These are phyloP conservation scores for Stichopus chloronotus DNA, from an alignment of 35 echinoderm and acorn worm species.

Conservation along the genomic window DNA sequence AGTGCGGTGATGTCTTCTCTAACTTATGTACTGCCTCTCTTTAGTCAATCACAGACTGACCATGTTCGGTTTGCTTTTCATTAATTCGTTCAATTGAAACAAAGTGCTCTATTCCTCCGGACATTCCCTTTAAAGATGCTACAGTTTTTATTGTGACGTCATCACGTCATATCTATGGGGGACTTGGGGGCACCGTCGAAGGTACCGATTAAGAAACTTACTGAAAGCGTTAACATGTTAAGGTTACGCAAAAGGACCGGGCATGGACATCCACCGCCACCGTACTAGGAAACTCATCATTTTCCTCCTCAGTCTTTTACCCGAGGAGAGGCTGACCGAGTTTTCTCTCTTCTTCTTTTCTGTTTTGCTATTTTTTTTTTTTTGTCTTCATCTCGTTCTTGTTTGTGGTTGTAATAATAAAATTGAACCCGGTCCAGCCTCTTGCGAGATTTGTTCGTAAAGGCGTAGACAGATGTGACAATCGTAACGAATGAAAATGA, in stretches of 20 bases:
- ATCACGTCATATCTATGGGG: background rate
- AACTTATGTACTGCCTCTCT: too few species aligned
- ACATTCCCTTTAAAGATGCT: conserved; percentile 14
- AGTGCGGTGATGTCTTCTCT: too few species aligned
- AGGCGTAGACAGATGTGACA: conserved; percentile 36
- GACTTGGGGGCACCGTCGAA: too few species aligned
- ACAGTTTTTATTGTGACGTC: background rate
- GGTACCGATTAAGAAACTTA: too few species aligned
- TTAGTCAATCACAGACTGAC: too few species aligned
- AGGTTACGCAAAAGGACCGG: background rate
- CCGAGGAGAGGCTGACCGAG: conserved; percentile 36
- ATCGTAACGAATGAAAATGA: conserved; percentile 6
- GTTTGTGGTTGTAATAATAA: background rate
- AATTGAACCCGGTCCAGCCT: conserved; percentile 21
- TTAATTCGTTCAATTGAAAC: background rate
- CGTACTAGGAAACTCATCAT: conserved; percentile 18
- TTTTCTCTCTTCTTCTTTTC: background rate
- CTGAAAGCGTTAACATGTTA: too few species aligned
- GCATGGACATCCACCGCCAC: background rate
- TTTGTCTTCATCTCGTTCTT: too few species aligned
- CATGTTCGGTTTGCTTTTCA: too few species aligned
- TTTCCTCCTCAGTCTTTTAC: conserved; percentile 5
- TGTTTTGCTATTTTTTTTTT: too few species aligned
- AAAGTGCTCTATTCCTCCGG: background rate
- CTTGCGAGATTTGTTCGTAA: conserved; percentile 1